Evolutionary conservation across 2,113 vertebrate genomes (phyloP), one percentile per base, ranked within the genome.

Genomic region (Strix aluco): DNA sequence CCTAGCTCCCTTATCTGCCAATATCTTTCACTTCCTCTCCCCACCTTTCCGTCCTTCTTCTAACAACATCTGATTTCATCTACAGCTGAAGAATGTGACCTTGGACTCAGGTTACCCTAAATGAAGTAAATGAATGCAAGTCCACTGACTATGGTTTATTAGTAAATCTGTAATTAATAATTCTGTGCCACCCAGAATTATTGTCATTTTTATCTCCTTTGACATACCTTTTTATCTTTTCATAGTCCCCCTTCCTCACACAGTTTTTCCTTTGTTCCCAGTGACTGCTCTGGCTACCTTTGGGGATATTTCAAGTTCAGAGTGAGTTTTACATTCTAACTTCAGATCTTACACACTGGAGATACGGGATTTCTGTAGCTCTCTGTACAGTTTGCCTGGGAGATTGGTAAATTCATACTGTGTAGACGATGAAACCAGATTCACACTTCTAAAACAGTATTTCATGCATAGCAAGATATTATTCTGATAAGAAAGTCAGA

Each of bases 241-340:
- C 72, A 52, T 44, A 86, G 15, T 81, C 9, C 40, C 5, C 10
- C 14, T 81, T 75, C 46, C 51, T 94, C 78, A 67, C 38, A 38
- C 49, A 82, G 46, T 47, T 94, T 95, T 91, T 80, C 66, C 46
- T 96, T 81, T 89, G 52, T 91, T 94, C 95, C 38, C 72, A 84
- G 38, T 12, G 15, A 87, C 66, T 82, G 73, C 92, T 86, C 44
- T 84, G 59, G 29, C n/a, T 87, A 73, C 66, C 66, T 95, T 84
- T 93, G 79, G 85, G 74, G 47, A 87, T 94, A 85, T 91, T 87
- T 46, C 57, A 87, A 92, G 70, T 94, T 91, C 88, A 93, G 91
- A 94, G 72, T 34, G 70, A 94, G 74, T 92, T 95, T 87, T 94
- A 62, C 47, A 70, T 62, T 94, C 65, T 73, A 44, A 69, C 78